phyloP scores from a whole-genome alignment of 2,113 vertebrate genomes.

The Heterochromis multidens region DNA sequence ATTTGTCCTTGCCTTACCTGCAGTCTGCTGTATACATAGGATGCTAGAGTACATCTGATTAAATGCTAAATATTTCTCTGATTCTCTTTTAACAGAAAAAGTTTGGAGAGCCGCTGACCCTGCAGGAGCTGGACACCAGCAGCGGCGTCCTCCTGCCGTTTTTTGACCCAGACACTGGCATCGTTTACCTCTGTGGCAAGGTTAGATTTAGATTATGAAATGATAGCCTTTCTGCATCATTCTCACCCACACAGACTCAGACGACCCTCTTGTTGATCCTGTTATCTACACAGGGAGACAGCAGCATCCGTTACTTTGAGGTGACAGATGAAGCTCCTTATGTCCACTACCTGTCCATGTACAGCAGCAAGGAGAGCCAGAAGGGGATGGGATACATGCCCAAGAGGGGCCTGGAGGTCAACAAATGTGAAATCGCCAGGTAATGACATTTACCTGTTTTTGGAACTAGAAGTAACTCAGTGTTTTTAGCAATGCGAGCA shows the following conservation, averaged over 20 bases:
- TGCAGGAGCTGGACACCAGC: conserved; percentile 89
- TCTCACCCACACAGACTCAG: background rate
- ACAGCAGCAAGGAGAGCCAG: conserved; percentile 89
- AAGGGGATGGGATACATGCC: conserved; percentile 92
- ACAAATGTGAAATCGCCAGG: conserved; percentile 93
- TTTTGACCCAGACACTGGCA: conserved; percentile 85
- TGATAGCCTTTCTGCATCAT: background rate
- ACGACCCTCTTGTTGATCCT: background rate
- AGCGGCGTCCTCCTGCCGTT: conserved; percentile 89
- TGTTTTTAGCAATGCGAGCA: background rate
- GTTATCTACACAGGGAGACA: conserved; percentile 80
- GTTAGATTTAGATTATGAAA: conserved; percentile 50
- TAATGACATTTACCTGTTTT: conserved; percentile 19
- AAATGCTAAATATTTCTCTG: background rate
- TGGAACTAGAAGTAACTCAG: background rate
- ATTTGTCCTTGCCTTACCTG: background rate
- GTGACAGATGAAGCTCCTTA: conserved; percentile 87
- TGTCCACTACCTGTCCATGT: conserved; percentile 88
- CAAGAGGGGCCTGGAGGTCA: conserved; percentile 89
- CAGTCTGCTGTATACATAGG: background rate
- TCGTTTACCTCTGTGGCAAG: conserved; percentile 91
- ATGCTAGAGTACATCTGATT: background rate
- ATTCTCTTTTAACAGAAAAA: conserved; percentile 69
- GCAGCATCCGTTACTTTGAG: conserved; percentile 92
- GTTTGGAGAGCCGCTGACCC: conserved; percentile 79